These are phyloP conservation scores for Allygus modestus DNA, from an alignment of 2,888 invertebrate genomes.

Conservation along the genomic window DNA sequence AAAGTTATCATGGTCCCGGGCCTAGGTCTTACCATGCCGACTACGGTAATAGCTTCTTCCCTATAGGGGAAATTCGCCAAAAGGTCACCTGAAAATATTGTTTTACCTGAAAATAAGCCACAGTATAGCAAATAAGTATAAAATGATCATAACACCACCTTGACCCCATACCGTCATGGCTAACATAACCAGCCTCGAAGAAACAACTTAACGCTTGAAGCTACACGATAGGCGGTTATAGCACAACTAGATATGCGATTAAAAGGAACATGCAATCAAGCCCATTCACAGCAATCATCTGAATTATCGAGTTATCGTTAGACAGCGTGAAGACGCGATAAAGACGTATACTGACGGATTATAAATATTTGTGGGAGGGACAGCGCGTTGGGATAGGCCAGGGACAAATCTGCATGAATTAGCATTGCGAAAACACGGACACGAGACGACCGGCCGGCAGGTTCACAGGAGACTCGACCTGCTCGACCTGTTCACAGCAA, in stretches of 20 bases:
- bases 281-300: conserved; percentile 6
- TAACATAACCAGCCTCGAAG: background rate
- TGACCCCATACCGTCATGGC: too few species aligned
- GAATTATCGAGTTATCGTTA: conserved; percentile 23
- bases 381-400: conserved; percentile 26
- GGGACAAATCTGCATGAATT: conserved; percentile 51
- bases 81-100: too few species aligned
- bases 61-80: too few species aligned
- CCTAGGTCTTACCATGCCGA: too few species aligned
- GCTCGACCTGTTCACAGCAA: conserved; percentile 20
- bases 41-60: too few species aligned
- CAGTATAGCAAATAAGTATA: too few species aligned
- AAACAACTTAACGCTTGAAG: background rate
- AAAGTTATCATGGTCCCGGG: too few species aligned
- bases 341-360: background rate
- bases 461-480: background rate
- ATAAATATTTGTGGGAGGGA: conserved; percentile 17
- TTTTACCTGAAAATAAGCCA: too few species aligned
- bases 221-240: background rate
- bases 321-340: conserved; percentile 40
- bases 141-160: too few species aligned
- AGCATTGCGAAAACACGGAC: conserved; percentile 24
- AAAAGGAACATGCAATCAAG: background rate
- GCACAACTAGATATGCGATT: conserved; percentile 9
- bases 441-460: background rate